phyloP scores from a whole-genome alignment of 2,797 vertebrate genomes.

The Tamandua tetradactyla region DNA sequence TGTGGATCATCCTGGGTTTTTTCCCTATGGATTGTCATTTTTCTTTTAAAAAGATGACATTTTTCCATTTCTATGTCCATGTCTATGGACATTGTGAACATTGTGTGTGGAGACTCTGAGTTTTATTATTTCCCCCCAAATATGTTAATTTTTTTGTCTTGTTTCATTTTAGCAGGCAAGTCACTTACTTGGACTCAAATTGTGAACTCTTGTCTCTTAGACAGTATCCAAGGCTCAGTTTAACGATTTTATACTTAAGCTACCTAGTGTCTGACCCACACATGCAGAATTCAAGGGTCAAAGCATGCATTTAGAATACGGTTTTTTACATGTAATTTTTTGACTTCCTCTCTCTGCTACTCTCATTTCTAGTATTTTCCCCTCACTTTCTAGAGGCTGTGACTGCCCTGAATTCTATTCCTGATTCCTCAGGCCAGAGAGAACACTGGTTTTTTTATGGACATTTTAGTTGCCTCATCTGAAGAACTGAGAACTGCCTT shows the following conservation, averaged over 20 bases:
- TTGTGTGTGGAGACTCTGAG: background rate
- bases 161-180: conserved; percentile 14
- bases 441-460: background rate
- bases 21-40: background rate
- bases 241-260: background rate
- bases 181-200: background rate
- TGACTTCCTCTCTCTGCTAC: background rate
- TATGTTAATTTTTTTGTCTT: background rate
- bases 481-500: background rate
- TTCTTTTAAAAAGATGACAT: background rate
- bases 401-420: background rate
- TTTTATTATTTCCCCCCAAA: background rate
- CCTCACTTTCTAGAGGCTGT: background rate
- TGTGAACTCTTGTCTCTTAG: background rate
- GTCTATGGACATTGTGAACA: background rate
- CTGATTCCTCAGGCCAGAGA: conserved; percentile 6
- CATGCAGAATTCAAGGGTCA: background rate
- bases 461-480: background rate
- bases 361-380: background rate
- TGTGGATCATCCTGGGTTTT: background rate
- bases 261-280: background rate
- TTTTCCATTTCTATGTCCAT: conserved; percentile 17
- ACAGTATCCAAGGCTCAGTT: background rate
- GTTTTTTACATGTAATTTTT: background rate
- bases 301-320: background rate